A percentile compares a stretch with the other conserved stretches of the same genome.
phyloP scores from a whole-genome alignment of 2,113 vertebrate species.

The Talpa occidentalis region DNA sequence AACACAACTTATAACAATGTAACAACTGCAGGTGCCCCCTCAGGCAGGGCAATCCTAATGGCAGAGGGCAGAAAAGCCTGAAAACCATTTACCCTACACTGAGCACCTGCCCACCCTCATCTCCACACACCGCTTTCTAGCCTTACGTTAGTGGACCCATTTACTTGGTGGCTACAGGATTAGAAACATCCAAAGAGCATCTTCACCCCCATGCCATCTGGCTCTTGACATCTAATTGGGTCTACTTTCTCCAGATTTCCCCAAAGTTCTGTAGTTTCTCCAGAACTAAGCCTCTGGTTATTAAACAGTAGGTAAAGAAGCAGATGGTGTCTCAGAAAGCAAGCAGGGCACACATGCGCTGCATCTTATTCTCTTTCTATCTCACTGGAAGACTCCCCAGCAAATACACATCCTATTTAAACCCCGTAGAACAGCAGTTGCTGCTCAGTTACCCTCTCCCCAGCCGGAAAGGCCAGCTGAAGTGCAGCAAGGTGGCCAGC shows the following conservation, averaged over 20 bases:
- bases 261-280: slow-evolving; percentile 35
- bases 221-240: background rate
- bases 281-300: background rate
- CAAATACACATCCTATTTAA: slow-evolving; percentile 7
- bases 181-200: background rate
- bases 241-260: slow-evolving; percentile 21
- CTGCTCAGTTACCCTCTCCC: slow-evolving; percentile 55
- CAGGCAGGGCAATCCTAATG: too few species aligned
- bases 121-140: too few species aligned
- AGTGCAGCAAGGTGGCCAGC: background rate
- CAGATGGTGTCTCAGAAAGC: slow-evolving; percentile 20
- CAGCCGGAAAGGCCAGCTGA: background rate
- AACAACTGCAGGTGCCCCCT: too few species aligned
- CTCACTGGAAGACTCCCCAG: slow-evolving; percentile 27
- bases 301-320: slow-evolving; percentile 19
- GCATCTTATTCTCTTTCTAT: slow-evolving; percentile 59
- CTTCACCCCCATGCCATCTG: background rate
- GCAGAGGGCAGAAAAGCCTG: too few species aligned
- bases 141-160: background rate
- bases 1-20: too few species aligned
- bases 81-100: too few species aligned
- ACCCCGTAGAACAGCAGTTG: slow-evolving; percentile 26
- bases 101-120: too few species aligned
- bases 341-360: background rate
- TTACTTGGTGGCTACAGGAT: background rate